Evolutionary conservation across 1,140 invertebrate genomes (phyloP), one percentile per base, ranked within the genome.

Genomic region (Apis laboriosa): DNA sequence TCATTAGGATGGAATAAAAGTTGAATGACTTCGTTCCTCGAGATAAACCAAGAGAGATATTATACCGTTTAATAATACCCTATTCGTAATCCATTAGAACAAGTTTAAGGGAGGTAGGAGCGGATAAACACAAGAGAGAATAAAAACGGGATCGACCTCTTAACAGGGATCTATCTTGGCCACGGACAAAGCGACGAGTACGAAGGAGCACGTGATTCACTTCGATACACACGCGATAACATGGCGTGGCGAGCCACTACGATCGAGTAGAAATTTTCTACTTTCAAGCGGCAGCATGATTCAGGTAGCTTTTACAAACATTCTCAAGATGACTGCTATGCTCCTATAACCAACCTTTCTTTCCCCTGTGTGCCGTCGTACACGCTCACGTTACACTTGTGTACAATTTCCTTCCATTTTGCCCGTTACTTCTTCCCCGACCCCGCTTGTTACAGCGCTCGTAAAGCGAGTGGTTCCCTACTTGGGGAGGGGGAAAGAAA

Each of bases 211-310:
- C 34, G 34, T 4, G 34, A 34, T 2, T 34, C 34, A 2, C 34
- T 34, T 34, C 34, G 34, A 34, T 34, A 34, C 34, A 4, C 3
- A 34, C 34, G 34, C 34, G 34, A 3, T 34, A 34, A 64, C 80
- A 84, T 78, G 68, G 75, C 34, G 56, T 15, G 66, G 63, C 81
- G 70, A 76, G 51, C 28, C 24, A 24, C 24, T 24, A 24, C 24
- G 24, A 24, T 24, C 24, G 24, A 72, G 28, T 53, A 66, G 74
- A 75, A 60, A 63, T 76, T 15, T 1, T 56, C 53, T 72, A 61
- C 55, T 72, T 77, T 60, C 72, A 67, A 24, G 24, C 24, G 24
- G 24, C 24, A 24, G 24, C 24, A 24, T 24, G 24, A 80, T 34
- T 1, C 28, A 34, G 28, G 34, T 34, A 34, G 9, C 51, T 24